These are phyloP conservation scores for Cyrtodaria siliqua DNA, from an alignment of 2,888 invertebrate genomes.

Conservation along the genomic window DNA sequence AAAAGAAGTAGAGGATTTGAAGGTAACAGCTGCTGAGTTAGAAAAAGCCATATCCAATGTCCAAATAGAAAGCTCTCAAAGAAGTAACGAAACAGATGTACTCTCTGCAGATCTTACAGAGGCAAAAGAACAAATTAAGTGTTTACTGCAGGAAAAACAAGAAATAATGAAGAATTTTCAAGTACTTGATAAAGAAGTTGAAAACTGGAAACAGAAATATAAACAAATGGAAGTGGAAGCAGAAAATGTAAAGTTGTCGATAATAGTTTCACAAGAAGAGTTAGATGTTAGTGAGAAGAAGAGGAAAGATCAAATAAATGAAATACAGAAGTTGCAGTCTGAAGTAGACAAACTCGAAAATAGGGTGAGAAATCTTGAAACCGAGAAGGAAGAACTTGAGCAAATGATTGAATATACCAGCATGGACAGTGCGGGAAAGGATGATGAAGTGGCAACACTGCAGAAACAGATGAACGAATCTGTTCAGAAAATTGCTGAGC, in stretches of 20 bases:
- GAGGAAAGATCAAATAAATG: conserved; percentile 25
- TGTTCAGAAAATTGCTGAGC: conserved; percentile 2
- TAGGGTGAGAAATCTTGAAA: conserved; percentile 30
- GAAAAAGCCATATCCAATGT: conserved; percentile 19
- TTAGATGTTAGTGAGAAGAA: conserved; percentile 35
- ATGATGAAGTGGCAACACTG: conserved; percentile 26
- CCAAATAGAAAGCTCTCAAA: conserved; percentile 30
- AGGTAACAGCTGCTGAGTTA: conserved; percentile 8
- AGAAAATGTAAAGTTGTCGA: conserved; percentile 49
- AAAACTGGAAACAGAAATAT: conserved; percentile 16
- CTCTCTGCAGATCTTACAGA: conserved; percentile 56
- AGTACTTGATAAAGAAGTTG: conserved; percentile 1
- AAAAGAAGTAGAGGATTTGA: conserved; percentile 33
- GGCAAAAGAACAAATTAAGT: conserved; percentile 35
- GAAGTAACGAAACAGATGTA: conserved; percentile 45
- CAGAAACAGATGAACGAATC: background rate
- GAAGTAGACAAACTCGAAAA: conserved; percentile 39
- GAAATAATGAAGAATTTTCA: conserved; percentile 18
- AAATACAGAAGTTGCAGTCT: conserved; percentile 31
- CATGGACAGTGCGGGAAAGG: conserved; percentile 43
- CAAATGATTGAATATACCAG: conserved; percentile 53
- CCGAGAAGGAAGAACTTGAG: conserved; percentile 63
- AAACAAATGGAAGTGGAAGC: conserved; percentile 35
- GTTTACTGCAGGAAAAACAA: conserved; percentile 28
- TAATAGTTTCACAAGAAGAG: conserved; percentile 42